These are phyloP conservation scores for Platycercus adscitus DNA, from an alignment of 2,113 vertebrate species.

Conservation along the genomic window DNA sequence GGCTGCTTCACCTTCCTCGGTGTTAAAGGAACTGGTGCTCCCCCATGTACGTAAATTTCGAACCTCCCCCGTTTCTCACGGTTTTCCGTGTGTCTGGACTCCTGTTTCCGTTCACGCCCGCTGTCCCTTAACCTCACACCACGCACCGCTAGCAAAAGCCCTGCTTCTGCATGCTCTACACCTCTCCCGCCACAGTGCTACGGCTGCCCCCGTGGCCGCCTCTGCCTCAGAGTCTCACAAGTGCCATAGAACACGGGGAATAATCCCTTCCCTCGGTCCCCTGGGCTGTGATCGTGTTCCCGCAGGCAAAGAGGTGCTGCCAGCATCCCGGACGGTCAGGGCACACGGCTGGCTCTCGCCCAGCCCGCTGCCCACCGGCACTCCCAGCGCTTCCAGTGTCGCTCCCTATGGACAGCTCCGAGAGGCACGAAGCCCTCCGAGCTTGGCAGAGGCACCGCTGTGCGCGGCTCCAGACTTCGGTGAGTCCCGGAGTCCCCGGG, in stretches of 20 bases:
- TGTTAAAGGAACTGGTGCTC: not conserved
- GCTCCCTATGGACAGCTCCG: not conserved
- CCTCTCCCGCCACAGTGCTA: not conserved
- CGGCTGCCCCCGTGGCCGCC: not conserved
- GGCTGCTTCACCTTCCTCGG: not conserved
- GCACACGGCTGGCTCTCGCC: not conserved
- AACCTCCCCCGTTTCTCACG: not conserved
- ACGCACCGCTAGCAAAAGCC: not conserved
- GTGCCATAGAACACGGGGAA: fast-evolving
- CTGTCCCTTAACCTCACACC: not conserved
- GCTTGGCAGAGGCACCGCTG: not conserved
- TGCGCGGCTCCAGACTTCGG: not conserved
- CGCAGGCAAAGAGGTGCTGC: not conserved
- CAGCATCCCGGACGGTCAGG: not conserved
- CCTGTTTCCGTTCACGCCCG: not conserved
- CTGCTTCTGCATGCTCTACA: not conserved
- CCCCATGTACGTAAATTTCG: not conserved
- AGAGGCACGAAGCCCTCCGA: fast-evolving
- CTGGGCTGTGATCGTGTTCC: not conserved
- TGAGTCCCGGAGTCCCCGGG: not conserved
- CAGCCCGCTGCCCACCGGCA: not conserved
- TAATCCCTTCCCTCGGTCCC: not conserved
- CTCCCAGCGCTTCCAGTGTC: not conserved
- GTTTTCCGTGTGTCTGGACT: not conserved
- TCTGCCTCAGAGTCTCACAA: not conserved